phyloP scores from a whole-genome alignment of 1,140 invertebrate species.

The Drosophila willistoni region DNA sequence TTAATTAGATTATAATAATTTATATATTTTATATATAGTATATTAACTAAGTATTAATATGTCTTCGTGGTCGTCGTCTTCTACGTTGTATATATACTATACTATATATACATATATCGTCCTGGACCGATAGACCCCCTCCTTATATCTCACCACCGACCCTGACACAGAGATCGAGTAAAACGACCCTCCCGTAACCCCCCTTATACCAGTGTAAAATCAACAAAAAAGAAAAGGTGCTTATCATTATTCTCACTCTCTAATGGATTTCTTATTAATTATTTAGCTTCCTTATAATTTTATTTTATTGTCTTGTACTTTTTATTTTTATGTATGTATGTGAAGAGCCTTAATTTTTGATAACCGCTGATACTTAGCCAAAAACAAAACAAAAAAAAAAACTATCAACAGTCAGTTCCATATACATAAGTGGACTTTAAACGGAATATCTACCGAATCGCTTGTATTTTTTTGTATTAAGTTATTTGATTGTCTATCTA shows the following conservation, averaged over 20 bases:
- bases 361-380: slow-evolving; percentile 7
- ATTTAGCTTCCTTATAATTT: background rate
- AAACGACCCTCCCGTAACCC: background rate
- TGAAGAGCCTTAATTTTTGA: background rate
- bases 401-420: background rate
- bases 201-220: too few species aligned
- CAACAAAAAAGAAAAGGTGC: background rate
- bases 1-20: slow-evolving; percentile 6
- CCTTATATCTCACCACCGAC: background rate
- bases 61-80: too few species aligned
- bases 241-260: background rate
- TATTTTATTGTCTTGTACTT: background rate
- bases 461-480: slow-evolving; percentile 35
- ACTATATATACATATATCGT: background rate
- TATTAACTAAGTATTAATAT: slow-evolving; percentile 8
- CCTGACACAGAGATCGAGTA: background rate
- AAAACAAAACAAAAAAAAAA: background rate
- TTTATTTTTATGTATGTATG: background rate
- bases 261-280: background rate
- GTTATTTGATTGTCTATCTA: slow-evolving; percentile 14
- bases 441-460: slow-evolving; percentile 7
- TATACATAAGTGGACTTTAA: background rate
- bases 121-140: background rate
- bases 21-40: slow-evolving; percentile 6
- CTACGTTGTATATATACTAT: background rate